phyloP scores from a whole-genome alignment of 2,888 invertebrate genomes.

The Spodoptera littoralis region DNA sequence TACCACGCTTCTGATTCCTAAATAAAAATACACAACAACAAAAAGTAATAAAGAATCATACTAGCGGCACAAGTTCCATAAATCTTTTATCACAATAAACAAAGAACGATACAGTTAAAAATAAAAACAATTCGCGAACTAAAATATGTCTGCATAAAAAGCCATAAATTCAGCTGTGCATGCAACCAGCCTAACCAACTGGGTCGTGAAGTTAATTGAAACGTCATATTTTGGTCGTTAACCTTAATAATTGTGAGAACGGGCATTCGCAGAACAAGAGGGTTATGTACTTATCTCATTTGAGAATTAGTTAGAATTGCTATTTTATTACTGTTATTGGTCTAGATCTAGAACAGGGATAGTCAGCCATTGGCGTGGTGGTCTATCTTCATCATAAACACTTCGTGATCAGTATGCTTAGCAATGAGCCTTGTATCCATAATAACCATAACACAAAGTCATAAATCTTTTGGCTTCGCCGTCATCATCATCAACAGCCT shows the following conservation, averaged over 20 bases:
- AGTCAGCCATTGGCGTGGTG: neutral
- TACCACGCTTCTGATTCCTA: no score
- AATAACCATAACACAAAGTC: no score
- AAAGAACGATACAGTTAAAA: no score
- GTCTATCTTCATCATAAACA: no score
- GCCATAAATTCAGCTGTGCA: constrained; percentile 25
- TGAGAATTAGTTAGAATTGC: constrained; percentile 28
- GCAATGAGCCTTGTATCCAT: no score
- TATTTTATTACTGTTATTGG: constrained; percentile 28
- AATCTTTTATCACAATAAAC: no score
- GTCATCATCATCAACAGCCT: no score
- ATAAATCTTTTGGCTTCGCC: no score
- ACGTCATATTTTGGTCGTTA: constrained; percentile 63
- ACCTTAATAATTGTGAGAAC: constrained; percentile 63
- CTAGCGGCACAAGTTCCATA: no score
- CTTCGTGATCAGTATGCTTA: no score
- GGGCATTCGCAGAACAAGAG: constrained; percentile 27
- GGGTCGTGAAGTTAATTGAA: constrained; percentile 57
- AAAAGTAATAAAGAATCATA: no score
- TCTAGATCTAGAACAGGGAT: neutral
- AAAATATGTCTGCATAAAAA: constrained; percentile 3
- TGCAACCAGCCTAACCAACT: constrained; percentile 46
- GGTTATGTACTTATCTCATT: constrained; percentile 41
- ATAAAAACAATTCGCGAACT: neutral
- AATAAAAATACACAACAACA: no score